Evolutionary conservation across 1,140 invertebrate species (phyloP).

Genomic region (Ladona fulva): DNA sequence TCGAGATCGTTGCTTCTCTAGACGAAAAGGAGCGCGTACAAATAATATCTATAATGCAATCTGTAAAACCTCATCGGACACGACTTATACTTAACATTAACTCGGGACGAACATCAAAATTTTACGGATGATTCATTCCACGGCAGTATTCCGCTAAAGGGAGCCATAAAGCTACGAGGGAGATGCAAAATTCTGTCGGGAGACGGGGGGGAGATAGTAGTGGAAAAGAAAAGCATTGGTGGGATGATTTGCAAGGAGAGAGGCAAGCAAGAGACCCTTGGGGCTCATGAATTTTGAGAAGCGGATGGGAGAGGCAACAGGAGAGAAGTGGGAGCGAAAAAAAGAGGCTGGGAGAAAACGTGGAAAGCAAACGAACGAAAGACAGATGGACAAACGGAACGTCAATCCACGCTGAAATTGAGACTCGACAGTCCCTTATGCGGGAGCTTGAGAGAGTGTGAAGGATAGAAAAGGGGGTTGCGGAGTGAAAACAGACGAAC

Average conservation of each 20-base stretch:
- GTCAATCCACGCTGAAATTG: no score
- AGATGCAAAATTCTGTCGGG: not conserved
- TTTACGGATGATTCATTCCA: not conserved
- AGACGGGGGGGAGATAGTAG: not conserved
- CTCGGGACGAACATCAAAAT: not conserved
- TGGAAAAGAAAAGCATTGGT: not conserved
- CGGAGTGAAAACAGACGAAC: no score
- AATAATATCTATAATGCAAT: not conserved
- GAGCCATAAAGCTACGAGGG: not conserved
- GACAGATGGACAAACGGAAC: no score
- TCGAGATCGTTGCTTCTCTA: no score
- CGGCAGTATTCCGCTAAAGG: not conserved
- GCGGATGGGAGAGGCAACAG: no score
- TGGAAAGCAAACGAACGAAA: no score
- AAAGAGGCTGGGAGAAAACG: no score
- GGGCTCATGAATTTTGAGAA: not conserved
- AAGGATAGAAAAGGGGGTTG: no score
- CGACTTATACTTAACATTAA: not conserved
- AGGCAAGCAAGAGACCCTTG: not conserved
- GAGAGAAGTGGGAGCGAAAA: no score
- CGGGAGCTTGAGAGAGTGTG: no score
- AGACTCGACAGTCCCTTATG: no score
- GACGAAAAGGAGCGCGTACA: no score
- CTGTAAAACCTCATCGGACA: not conserved
- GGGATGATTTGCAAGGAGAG: conserved; percentile 6